Evolutionary conservation across 2,888 invertebrate species (phyloP).

Genomic region (Zele albiditarsus): DNA sequence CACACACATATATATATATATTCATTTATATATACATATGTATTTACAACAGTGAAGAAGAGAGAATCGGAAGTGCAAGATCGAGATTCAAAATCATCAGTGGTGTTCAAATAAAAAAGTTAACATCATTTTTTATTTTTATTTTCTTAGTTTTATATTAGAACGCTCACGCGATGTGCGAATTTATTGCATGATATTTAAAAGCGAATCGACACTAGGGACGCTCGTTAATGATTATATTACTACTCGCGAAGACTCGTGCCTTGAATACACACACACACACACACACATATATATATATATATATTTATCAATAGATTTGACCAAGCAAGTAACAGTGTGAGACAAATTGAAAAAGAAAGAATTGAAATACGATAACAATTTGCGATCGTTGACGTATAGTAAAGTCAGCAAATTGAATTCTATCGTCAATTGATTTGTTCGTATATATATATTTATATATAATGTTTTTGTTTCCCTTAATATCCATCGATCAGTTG

Average conservation of each 20-base stretch:
- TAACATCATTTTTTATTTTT: background rate
- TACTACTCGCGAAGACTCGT: constrained; percentile 27
- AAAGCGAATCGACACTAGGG: constrained; percentile 37
- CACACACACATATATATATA: constrained; percentile 2
- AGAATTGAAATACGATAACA: constrained; percentile 27
- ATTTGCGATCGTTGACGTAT: constrained; percentile 29
- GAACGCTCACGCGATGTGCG: constrained; percentile 38
- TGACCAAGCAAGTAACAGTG: background rate
- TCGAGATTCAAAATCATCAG: constrained; percentile 1
- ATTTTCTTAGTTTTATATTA: constrained; percentile 23
- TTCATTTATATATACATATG: constrained; percentile 15
- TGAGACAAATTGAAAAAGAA: constrained; percentile 1
- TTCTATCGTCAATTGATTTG: constrained; percentile 25
- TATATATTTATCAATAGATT: background rate
- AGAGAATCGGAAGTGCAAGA: background rate
- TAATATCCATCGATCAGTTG: constrained; percentile 39
- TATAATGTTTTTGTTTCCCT: constrained; percentile 13
- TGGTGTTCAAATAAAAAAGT: background rate
- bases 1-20: background rate
- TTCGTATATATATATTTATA: constrained; percentile 20
- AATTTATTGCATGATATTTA: constrained; percentile 43
- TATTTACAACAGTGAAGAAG: background rate
- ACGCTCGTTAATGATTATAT: constrained; percentile 43
- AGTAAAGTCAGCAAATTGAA: constrained; percentile 36
- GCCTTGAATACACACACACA: background rate